These are phyloP conservation scores for Bathynomus jamesi DNA, from an alignment of 1,140 invertebrate genomes.

Conservation along the genomic window DNA sequence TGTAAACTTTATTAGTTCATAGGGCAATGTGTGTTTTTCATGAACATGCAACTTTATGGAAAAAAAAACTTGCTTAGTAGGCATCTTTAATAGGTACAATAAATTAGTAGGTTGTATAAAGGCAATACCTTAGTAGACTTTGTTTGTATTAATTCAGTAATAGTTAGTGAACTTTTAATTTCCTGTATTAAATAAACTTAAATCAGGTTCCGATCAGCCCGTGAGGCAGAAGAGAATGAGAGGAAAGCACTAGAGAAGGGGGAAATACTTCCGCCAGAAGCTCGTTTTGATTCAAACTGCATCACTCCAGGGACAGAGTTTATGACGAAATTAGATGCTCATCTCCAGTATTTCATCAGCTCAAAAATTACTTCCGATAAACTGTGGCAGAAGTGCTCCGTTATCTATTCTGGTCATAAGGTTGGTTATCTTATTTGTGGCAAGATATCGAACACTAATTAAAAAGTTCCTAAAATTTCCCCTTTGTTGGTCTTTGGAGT, in stretches of 20 bases:
- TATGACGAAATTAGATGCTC: conserved; percentile 76
- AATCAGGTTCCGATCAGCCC: conserved; percentile 70
- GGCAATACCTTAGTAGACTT: too few relatives aligned
- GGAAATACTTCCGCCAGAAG: conserved; percentile 46
- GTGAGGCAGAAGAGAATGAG: conserved; percentile 71
- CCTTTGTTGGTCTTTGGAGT: too few relatives aligned
- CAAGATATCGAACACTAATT: too few relatives aligned
- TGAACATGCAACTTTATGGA: neutral
- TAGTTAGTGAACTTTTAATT: neutral
- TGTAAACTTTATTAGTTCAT: neutral
- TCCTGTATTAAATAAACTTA: neutral
- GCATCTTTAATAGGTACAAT: too few relatives aligned
- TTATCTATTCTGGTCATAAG: conserved; percentile 76
- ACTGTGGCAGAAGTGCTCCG: conserved; percentile 64
- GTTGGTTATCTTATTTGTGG: too few relatives aligned
- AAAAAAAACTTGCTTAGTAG: neutral
- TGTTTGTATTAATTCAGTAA: neutral
- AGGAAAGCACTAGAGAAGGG: conserved; percentile 57
- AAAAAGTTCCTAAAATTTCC: too few relatives aligned
- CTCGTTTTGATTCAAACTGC: conserved; percentile 14
- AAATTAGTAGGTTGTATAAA: too few relatives aligned
- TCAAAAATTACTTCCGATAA: conserved; percentile 75
- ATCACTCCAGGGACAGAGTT: conserved; percentile 91
- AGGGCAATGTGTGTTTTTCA: neutral
- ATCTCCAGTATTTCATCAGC: conserved; percentile 78